A percentile compares a stretch with the other conserved stretches of the same genome.
Evolutionary conservation across 1,140 invertebrate genomes (phyloP).

Genomic region (Drosophila murphyi): DNA sequence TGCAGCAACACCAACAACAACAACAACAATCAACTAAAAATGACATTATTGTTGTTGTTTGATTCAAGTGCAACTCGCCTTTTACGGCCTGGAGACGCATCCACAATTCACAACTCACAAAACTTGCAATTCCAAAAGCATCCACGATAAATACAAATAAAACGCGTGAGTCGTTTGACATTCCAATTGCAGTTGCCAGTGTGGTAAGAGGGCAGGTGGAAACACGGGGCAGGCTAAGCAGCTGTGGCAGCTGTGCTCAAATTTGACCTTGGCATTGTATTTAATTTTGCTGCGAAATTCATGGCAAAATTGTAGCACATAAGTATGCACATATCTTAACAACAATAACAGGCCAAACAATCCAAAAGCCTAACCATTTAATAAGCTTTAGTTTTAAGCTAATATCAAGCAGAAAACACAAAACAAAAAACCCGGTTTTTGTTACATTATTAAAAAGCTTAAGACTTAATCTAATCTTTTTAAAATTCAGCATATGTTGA

Average conservation of each 20-base stretch:
- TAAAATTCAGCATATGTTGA: background rate
- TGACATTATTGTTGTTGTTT: conserved; percentile 51
- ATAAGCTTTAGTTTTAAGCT: background rate
- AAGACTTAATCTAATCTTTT: background rate
- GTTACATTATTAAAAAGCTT: too few relatives aligned
- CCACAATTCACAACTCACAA: conserved; percentile 19
- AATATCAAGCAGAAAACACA: background rate
- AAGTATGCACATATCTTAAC: conserved; percentile 42
- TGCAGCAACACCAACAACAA: conserved; percentile 40
- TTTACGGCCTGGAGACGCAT: conserved; percentile 52
- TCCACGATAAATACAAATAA: conserved; percentile 18
- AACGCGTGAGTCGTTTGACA: conserved; percentile 75
- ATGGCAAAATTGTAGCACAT: conserved; percentile 54
- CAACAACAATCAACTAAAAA: conserved; percentile 39
- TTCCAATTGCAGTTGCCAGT: conserved; percentile 57
- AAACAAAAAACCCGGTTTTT: too few relatives aligned
- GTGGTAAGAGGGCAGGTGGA: background rate
- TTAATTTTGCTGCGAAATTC: conserved; percentile 75
- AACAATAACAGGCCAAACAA: conserved; percentile 1
- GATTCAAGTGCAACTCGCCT: conserved; percentile 72
- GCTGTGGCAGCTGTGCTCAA: conserved; percentile 53
- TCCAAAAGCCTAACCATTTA: background rate
- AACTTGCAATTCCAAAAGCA: conserved; percentile 34
- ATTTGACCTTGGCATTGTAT: conserved; percentile 78
- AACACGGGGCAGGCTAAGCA: conserved; percentile 4